These are phyloP conservation scores for Notamacropus eugenii DNA, from an alignment of 2,797 vertebrate genomes.

Conservation along the genomic window DNA sequence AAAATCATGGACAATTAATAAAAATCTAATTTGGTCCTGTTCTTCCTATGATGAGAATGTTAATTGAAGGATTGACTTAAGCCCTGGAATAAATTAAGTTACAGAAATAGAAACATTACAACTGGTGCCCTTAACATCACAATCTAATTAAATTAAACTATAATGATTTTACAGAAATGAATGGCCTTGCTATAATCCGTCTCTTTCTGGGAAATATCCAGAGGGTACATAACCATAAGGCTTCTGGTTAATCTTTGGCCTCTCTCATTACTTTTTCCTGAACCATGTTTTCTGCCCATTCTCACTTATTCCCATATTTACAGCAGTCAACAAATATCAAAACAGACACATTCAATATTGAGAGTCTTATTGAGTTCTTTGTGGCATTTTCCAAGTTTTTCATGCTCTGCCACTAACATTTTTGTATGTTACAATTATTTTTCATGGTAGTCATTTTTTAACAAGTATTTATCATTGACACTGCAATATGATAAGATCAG, in stretches of 20 bases:
- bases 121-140: neutral
- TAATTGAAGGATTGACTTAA: slow-evolving; percentile 32
- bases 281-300: neutral
- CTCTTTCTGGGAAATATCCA: slow-evolving; percentile 5
- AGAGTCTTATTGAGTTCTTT: neutral
- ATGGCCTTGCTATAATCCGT: slow-evolving; percentile 12
- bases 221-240: neutral
- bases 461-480: neutral
- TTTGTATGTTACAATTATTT: neutral
- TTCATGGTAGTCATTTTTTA: neutral
- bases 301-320: neutral
- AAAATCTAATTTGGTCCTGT: slow-evolving; percentile 29
- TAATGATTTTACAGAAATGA: slow-evolving; percentile 39
- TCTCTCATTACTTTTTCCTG: neutral
- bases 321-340: neutral
- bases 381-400: neutral
- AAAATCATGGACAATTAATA: slow-evolving; percentile 38
- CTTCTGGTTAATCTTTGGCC: neutral
- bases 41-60: slow-evolving; percentile 13
- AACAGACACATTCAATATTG: neutral
- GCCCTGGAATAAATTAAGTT: slow-evolving; percentile 14
- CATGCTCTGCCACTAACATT: neutral
- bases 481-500: neutral
- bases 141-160: slow-evolving; percentile 55
- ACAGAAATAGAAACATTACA: slow-evolving; percentile 51